Percentiles rank a stretch among this genome's conserved stretches.
These are phyloP conservation scores for Marasmarcha lunaedactyla DNA, from an alignment of 2,888 invertebrate species.

Conservation along the genomic window DNA sequence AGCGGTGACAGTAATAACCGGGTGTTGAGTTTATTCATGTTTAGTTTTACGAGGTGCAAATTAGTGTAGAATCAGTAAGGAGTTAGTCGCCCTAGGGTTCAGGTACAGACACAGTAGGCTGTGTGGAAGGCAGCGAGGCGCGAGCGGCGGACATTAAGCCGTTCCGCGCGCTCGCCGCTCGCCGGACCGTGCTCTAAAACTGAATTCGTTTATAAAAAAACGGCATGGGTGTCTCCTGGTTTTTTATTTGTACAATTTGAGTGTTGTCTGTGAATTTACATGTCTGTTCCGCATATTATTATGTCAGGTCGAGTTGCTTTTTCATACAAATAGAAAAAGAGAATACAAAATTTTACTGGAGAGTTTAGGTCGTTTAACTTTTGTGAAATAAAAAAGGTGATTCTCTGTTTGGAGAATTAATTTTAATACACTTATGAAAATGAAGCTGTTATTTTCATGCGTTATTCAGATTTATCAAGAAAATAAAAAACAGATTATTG, in stretches of 20 bases:
- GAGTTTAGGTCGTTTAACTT: conserved; percentile 4
- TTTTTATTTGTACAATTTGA: conserved; percentile 17
- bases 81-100: conserved; percentile 15
- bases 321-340: background rate
- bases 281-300: conserved; percentile 17
- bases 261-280: conserved; percentile 12
- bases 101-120: background rate
- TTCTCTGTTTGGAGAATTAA: too few relatives aligned
- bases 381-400: conserved; percentile 18
- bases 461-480: too few relatives aligned
- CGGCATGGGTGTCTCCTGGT: conserved; percentile 25
- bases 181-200: conserved; percentile 47
- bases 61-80: conserved; percentile 16
- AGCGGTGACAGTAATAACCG: conserved; percentile 36
- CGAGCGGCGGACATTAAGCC: conserved; percentile 48
- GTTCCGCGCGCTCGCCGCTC: conserved; percentile 45
- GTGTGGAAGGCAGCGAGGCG: conserved; percentile 24
- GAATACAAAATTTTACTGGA: too few relatives aligned
- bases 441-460: too few relatives aligned
- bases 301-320: conserved; percentile 12
- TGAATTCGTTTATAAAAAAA: conserved; percentile 45
- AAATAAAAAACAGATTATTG: background rate
- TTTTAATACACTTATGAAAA: too few relatives aligned
- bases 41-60: conserved; percentile 18
- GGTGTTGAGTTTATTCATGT: conserved; percentile 16